A percentile compares a stretch with the other conserved stretches of the same genome.
Evolutionary conservation across 1,140 invertebrate genomes (phyloP).

Genomic region (Paraescarpia echinospica): DNA sequence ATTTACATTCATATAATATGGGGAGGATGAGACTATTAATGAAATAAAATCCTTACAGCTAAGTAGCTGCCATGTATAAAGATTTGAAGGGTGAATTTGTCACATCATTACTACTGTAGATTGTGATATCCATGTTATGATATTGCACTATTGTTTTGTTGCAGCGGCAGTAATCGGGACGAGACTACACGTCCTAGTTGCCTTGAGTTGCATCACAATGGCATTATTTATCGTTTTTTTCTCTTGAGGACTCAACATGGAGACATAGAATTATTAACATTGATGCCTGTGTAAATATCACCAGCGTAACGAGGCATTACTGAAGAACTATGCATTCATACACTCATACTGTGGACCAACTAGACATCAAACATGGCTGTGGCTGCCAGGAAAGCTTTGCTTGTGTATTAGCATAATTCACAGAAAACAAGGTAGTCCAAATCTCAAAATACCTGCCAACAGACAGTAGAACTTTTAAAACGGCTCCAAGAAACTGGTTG

Average conservation of each 20-base stretch:
- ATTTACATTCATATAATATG: too few species aligned
- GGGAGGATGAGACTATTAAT: too few species aligned
- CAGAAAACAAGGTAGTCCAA: neutral
- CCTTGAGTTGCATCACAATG: constrained; percentile 51
- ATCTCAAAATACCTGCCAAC: neutral
- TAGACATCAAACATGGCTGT: neutral
- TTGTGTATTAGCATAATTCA: neutral
- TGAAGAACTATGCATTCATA: neutral
- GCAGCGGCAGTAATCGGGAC: constrained; percentile 56
- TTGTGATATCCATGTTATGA: neutral
- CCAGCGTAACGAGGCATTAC: neutral
- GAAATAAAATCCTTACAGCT: too few species aligned
- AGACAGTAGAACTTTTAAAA: neutral
- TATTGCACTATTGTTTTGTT: constrained; percentile 37
- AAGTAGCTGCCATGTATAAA: too few species aligned
- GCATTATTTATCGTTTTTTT: constrained; percentile 51
- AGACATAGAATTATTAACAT: neutral
- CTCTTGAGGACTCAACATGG: constrained; percentile 30
- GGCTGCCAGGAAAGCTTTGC: neutral
- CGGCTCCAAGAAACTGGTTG: neutral
- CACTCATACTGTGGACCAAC: neutral
- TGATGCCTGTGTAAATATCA: neutral
- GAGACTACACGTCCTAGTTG: constrained; percentile 49
- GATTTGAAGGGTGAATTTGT: too few species aligned
- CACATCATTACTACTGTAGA: too few species aligned